Conservation (phyloP, 1,140 invertebrate species). For the Popillia japonica region DNA sequence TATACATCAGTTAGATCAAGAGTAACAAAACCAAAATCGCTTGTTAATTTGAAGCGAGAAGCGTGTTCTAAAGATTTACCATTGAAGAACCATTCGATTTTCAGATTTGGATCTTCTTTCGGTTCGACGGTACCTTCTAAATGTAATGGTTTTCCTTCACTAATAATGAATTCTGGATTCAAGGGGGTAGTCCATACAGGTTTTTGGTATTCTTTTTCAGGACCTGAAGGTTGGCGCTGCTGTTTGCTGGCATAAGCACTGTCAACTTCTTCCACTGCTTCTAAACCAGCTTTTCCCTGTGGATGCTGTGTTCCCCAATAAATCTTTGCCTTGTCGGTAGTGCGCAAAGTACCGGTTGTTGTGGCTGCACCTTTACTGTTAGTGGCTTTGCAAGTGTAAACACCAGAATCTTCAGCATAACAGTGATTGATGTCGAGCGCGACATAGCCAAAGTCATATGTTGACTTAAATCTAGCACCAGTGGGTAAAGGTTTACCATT, state of each 20-base stretch:
- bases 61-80: constrained; percentile 86
- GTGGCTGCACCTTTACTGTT: constrained; percentile 90
- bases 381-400: constrained; percentile 91
- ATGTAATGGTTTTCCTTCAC: constrained; percentile 89
- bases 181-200: constrained; percentile 88
- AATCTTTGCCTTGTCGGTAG: constrained; percentile 79
- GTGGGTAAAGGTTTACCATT: constrained; percentile 83
- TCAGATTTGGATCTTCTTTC: constrained; percentile 95
- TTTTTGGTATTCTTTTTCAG: constrained; percentile 82
- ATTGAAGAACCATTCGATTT: constrained; percentile 94
- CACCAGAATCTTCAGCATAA: constrained; percentile 88
- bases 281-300: constrained; percentile 83
- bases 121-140: constrained; percentile 94
- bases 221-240: constrained; percentile 68
- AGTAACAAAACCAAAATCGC: constrained; percentile 92
- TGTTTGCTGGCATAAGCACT: constrained; percentile 76
- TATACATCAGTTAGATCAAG: constrained; percentile 89
- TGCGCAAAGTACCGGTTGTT: constrained; percentile 86
- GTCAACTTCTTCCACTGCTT: constrained; percentile 86
- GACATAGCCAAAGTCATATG: constrained; percentile 90
- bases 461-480: constrained; percentile 83
- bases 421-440: constrained; percentile 82
- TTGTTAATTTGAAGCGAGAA: constrained; percentile 85
- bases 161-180: constrained; percentile 81
- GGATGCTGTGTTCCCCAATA: constrained; percentile 90